phyloP scores from a whole-genome alignment of 2,797 vertebrate genomes.

The Fringilla coelebs region DNA sequence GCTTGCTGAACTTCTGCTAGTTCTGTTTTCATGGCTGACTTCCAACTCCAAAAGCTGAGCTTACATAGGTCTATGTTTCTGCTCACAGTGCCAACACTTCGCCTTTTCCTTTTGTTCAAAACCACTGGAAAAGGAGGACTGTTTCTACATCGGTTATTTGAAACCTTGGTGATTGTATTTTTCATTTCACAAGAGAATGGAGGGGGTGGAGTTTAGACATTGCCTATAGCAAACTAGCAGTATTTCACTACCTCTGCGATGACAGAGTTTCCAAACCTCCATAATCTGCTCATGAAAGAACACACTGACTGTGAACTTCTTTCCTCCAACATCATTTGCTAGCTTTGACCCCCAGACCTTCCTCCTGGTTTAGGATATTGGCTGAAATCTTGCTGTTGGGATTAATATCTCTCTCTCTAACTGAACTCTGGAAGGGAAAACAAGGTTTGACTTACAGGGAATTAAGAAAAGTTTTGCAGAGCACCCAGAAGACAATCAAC shows the following conservation, averaged over 20 bases:
- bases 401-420: constrained; percentile 7
- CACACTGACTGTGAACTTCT: constrained; percentile 23
- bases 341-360: constrained; percentile 4
- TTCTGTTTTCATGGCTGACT: neutral
- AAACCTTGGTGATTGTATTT: constrained; percentile 13
- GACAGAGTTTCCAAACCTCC: constrained; percentile 26
- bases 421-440: constrained; percentile 3
- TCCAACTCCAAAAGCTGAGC: neutral
- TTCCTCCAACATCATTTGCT: constrained; percentile 24
- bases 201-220: neutral
- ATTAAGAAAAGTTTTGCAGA: neutral
- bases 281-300: constrained; percentile 17
- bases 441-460: neutral
- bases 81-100: neutral
- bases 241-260: constrained; percentile 3
- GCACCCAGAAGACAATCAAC: neutral
- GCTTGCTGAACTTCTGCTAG: neutral
- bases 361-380: constrained; percentile 22
- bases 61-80: neutral
- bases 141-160: constrained; percentile 10
- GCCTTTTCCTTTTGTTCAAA: neutral
- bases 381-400: constrained; percentile 11
- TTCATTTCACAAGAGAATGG: constrained; percentile 43
- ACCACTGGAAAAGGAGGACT: neutral
- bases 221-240: constrained; percentile 35